Evolutionary conservation across 2,797 vertebrate species (phyloP), one percentile per base, ranked within the genome.

Genomic region (Myoxocephalus aenaeus): DNA sequence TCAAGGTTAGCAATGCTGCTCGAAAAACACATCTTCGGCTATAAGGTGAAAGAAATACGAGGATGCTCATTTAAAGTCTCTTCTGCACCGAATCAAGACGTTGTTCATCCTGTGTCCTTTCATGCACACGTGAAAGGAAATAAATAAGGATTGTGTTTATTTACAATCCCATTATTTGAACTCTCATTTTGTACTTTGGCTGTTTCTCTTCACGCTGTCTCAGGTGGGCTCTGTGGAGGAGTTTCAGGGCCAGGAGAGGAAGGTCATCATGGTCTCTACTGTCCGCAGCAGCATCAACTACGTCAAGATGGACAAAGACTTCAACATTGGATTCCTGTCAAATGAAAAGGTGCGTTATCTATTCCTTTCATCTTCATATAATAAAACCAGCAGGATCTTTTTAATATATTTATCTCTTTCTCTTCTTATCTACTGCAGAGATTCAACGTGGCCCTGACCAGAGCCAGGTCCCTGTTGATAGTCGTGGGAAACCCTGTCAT

Each of bases 151-250:
- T n/a, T 54, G 18, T 34, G 32, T 22, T 42, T 8, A 32, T 40
- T 51, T 18, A 62, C 22, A 34, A 11, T 12, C 48, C 1, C 27
- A 11, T 25, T 4, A 57, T 46, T 57, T 36, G 12, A 40, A 38
- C 14, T 46, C 10, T 12, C 11, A 13, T 32, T 42, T n/a, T 34
- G 13, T 50, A 4, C 8, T 32, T 40, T 70, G 9, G 1, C 15
- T 40, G 42, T 40, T 27, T 29, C 10, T 34, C 14, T 57, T 15
- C 48, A 6, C 18, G 12, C 13, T 25, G 1, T 73, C 76, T 73
- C 76, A 99, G 98, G 96, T 99, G 86, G 98, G 97, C 11, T 98
- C 96, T 0, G 97, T 99, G 90, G 98, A 99, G 83, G 95, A 98
- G 92, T 99, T 99, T 91, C 98, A 99, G 92, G 98, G 98, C 42